These are phyloP conservation scores for Watersipora subatra DNA, from an alignment of 1,140 invertebrate genomes.

Conservation along the genomic window DNA sequence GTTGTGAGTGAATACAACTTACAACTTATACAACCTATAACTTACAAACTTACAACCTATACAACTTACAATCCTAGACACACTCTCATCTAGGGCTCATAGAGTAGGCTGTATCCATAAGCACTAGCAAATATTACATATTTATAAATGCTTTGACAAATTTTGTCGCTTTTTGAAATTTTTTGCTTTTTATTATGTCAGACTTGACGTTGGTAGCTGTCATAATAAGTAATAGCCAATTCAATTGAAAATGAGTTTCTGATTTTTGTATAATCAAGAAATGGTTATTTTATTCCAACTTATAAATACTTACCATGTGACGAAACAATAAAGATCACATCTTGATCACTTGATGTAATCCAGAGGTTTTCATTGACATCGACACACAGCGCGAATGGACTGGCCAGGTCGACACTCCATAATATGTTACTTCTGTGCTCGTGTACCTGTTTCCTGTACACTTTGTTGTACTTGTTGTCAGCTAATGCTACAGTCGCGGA, in stretches of 20 bases:
- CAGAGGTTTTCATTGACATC: background rate
- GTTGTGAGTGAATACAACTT: no score
- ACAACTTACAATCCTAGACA: no score
- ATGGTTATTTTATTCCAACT: no score
- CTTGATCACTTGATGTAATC: background rate
- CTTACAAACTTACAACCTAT: no score
- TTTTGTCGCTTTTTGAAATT: background rate
- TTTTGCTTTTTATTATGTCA: background rate
- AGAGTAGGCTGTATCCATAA: no score
- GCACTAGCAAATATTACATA: no score
- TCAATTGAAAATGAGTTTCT: background rate
- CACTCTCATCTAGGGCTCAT: no score
- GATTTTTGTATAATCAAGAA: no score
- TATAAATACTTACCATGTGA: background rate
- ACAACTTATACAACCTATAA: no score
- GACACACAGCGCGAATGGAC: background rate
- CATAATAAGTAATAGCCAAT: background rate
- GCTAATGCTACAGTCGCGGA: background rate
- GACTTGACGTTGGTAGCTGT: background rate
- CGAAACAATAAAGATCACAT: background rate
- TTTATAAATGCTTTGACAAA: background rate
- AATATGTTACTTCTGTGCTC: background rate
- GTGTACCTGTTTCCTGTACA: background rate
- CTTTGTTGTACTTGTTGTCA: background rate
- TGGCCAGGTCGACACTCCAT: background rate